phyloP scores from a whole-genome alignment of 2,888 invertebrate genomes.

The Lingula anatina region DNA sequence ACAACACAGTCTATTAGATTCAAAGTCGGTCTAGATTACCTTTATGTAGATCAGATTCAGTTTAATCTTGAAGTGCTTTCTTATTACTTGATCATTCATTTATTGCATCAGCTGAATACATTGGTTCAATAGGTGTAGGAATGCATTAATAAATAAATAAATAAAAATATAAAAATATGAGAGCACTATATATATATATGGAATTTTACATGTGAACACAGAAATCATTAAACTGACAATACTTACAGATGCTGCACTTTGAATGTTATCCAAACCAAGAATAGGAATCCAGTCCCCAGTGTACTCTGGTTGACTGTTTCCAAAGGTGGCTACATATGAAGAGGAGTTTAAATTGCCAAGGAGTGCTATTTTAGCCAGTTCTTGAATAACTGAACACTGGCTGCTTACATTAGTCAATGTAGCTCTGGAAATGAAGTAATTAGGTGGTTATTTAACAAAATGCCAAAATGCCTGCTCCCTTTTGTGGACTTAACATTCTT shows the following conservation, averaged over 20 bases:
- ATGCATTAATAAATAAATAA: background rate
- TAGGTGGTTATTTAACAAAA: background rate
- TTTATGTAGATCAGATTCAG: too few relatives aligned
- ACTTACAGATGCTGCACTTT: background rate
- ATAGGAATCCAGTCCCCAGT: constrained; percentile 48
- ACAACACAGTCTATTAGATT: background rate
- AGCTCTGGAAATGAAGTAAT: constrained; percentile 18
- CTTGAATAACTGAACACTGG: constrained; percentile 28
- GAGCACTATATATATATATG: background rate
- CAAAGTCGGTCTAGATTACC: too few relatives aligned
- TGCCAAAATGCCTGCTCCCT: too few relatives aligned
- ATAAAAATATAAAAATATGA: background rate
- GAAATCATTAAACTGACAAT: too few relatives aligned
- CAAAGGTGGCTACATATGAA: constrained; percentile 45
- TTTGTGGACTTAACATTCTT: too few relatives aligned
- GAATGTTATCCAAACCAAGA: constrained; percentile 10
- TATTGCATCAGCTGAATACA: too few relatives aligned
- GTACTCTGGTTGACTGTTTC: constrained; percentile 28
- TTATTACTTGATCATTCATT: too few relatives aligned
- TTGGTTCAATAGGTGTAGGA: constrained; percentile 5
- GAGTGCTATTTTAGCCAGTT: constrained; percentile 23
- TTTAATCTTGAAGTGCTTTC: too few relatives aligned
- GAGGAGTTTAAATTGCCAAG: too few relatives aligned
- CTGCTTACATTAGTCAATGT: constrained; percentile 18
- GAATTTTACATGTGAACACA: background rate